These are phyloP conservation scores for Drosophila persimilis DNA, from an alignment of 1,140 invertebrate species.

Conservation along the genomic window DNA sequence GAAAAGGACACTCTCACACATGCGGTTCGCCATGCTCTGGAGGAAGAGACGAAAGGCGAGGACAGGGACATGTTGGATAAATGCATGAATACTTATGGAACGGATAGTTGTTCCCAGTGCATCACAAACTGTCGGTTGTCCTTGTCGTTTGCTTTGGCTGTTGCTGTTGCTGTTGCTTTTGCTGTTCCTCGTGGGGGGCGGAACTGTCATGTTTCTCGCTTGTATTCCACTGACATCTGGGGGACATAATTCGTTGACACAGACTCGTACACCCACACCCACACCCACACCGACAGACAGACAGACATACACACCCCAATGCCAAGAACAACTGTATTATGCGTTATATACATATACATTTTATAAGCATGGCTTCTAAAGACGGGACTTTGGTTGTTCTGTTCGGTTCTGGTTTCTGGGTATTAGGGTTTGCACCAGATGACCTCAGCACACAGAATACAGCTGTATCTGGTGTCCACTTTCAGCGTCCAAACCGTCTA, in stretches of 20 bases:
- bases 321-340: constrained; percentile 12
- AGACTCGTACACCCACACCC: constrained; percentile 34
- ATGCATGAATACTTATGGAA: constrained; percentile 74
- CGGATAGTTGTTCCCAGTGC: constrained; percentile 38
- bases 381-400: constrained; percentile 39
- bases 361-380: constrained; percentile 21
- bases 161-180: constrained; percentile 1
- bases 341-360: constrained; percentile 18
- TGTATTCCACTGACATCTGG: constrained; percentile 75
- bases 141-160: no score
- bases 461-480: no score
- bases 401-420: constrained; percentile 8
- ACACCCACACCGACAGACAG: background rate
- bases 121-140: constrained; percentile 43
- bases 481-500: no score
- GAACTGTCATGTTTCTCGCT: constrained; percentile 68
- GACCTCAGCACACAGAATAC: no score
- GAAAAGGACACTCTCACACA: constrained; percentile 41
- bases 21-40: constrained; percentile 18
- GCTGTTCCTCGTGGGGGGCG: constrained; percentile 18
- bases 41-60: background rate
- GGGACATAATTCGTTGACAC: constrained; percentile 72
- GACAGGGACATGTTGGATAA: constrained; percentile 27
- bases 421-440: no score
- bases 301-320: constrained; percentile 22